phyloP scores from a whole-genome alignment of 2,888 invertebrate species.

The Himalopsyche kuldschensis region DNA sequence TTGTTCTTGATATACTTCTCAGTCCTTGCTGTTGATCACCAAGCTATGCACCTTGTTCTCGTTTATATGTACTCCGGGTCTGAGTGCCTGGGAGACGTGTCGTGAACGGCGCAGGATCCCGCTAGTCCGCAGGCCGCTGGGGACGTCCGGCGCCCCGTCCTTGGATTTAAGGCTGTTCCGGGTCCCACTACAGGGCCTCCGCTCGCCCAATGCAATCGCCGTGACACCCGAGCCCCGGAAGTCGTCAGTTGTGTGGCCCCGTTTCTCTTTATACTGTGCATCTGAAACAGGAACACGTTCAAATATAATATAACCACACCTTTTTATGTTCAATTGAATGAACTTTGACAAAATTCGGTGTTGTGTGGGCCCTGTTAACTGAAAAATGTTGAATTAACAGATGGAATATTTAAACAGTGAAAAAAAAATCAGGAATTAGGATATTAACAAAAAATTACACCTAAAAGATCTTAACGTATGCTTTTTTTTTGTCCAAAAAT shows the following conservation, averaged over 20 bases:
- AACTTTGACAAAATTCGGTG: too few relatives aligned
- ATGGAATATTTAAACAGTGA: too few relatives aligned
- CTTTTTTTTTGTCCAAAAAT: too few relatives aligned
- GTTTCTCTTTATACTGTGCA: constrained; percentile 33
- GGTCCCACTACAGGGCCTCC: constrained; percentile 6
- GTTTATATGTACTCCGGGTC: constrained; percentile 33
- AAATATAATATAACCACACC: too few relatives aligned
- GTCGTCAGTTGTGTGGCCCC: constrained; percentile 32
- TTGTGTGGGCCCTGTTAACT: too few relatives aligned
- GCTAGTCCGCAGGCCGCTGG: constrained; percentile 21
- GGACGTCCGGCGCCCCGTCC: constrained; percentile 18
- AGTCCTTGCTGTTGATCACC: background rate
- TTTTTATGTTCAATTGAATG: too few relatives aligned
- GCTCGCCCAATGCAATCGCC: constrained; percentile 32
- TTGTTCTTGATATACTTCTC: background rate
- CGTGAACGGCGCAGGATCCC: constrained; percentile 11
- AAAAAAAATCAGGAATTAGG: too few relatives aligned
- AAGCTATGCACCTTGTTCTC: background rate
- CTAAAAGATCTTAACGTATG: too few relatives aligned
- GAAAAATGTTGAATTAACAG: too few relatives aligned
- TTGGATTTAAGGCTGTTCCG: background rate
- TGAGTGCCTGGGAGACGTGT: constrained; percentile 12
- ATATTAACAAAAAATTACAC: too few relatives aligned
- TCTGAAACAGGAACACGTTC: background rate
- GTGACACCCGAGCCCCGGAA: constrained; percentile 34